Evolutionary conservation across 2,797 vertebrate genomes (phyloP).

Genomic region (Notamacropus eugenii): DNA sequence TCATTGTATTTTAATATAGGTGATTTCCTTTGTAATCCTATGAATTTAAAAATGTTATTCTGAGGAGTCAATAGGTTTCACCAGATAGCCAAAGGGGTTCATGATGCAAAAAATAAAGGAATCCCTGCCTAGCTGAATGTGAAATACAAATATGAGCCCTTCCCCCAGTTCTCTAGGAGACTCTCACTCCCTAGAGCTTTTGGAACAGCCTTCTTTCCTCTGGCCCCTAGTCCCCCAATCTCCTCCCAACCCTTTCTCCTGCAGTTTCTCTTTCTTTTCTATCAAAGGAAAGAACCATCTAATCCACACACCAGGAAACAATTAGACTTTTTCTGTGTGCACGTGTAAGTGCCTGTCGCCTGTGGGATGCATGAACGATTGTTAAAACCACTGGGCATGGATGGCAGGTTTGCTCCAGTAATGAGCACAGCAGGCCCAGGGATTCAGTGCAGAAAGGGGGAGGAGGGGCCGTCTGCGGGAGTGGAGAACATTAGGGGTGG

Average conservation of each 20-base stretch:
- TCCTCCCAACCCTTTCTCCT: neutral
- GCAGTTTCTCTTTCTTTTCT: neutral
- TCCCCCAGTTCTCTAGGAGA: neutral
- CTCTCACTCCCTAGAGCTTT: neutral
- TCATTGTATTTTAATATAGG: neutral
- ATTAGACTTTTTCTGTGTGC: neutral
- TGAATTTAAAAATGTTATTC: neutral
- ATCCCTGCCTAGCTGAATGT: neutral
- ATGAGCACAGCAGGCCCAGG: neutral
- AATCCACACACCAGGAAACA: neutral
- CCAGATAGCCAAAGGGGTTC: neutral
- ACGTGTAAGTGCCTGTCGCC: neutral
- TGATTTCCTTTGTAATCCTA: neutral
- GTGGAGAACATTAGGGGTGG: neutral
- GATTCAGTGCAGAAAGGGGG: neutral
- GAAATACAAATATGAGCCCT: neutral
- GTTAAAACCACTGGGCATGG: neutral
- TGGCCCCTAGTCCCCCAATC: neutral
- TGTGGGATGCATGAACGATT: neutral
- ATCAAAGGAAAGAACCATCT: neutral
- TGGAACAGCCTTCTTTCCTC: neutral
- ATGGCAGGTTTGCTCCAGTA: conserved; percentile 45
- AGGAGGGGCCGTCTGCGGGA: neutral
- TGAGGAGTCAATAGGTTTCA: neutral
- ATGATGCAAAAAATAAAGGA: neutral